Evolutionary conservation across 2,113 vertebrate species (phyloP).

Genomic region (Muntiacus reevesi): DNA sequence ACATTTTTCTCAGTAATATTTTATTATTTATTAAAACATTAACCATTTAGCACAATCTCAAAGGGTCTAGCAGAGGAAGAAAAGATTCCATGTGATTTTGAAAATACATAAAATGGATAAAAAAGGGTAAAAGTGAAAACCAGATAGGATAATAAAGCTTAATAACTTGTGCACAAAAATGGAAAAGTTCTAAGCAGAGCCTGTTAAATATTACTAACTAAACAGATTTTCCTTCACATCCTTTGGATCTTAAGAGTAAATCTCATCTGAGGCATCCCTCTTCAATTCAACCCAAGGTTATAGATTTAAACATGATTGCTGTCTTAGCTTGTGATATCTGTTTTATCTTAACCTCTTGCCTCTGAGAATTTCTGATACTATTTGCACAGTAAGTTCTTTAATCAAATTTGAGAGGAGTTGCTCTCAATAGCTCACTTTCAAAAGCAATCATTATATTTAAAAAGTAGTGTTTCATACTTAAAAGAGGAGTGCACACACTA

Average conservation of each 20-base stretch:
- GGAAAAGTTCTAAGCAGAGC: neutral
- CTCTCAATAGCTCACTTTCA: neutral
- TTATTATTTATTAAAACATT: neutral
- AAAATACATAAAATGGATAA: neutral
- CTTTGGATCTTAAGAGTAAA: neutral
- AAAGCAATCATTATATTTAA: neutral
- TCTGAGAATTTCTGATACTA: neutral
- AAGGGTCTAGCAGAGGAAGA: neutral
- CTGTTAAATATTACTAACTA: neutral
- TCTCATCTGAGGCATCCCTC: neutral
- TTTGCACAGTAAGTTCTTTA: neutral
- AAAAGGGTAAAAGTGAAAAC: neutral
- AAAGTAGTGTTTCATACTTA: neutral
- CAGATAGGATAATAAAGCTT: neutral
- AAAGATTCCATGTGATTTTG: neutral
- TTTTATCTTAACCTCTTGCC: neutral
- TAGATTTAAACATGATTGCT: neutral
- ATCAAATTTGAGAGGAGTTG: neutral
- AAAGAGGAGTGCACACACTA: neutral
- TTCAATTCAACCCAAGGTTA: neutral
- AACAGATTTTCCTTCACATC: neutral
- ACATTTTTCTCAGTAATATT: neutral
- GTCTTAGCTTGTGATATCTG: neutral
- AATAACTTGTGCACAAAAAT: neutral
- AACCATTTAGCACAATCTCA: neutral